Evolutionary conservation across 1,140 invertebrate genomes (phyloP).

Genomic region (Drosophila punjabiensis): DNA sequence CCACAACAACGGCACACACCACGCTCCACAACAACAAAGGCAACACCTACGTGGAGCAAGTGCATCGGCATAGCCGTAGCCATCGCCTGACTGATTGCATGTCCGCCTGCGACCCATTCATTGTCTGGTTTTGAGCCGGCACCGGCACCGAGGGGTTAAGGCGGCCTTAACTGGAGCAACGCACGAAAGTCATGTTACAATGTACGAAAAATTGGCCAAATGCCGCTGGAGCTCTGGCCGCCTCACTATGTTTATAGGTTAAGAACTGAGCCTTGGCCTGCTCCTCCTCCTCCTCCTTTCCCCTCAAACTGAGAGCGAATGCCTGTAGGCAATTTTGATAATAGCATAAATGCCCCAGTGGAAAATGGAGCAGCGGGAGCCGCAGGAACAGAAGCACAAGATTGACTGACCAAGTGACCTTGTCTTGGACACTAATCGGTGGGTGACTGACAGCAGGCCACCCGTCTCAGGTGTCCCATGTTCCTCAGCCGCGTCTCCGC

Average conservation of each 20-base stretch:
- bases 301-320: slow-evolving; percentile 21
- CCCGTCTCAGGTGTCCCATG: slow-evolving; percentile 16
- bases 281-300: background rate
- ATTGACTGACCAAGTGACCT: slow-evolving; percentile 61
- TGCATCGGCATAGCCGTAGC: slow-evolving; percentile 59
- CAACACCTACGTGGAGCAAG: slow-evolving; percentile 60
- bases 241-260: slow-evolving; percentile 79
- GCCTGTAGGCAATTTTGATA: slow-evolving; percentile 69
- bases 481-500: background rate
- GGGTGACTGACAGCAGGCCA: slow-evolving; percentile 26
- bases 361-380: background rate
- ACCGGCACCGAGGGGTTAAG: slow-evolving; percentile 28
- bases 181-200: slow-evolving; percentile 80
- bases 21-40: slow-evolving; percentile 2
- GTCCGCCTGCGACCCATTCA: slow-evolving; percentile 70
- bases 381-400: background rate
- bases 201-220: slow-evolving; percentile 73
- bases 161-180: slow-evolving; percentile 78
- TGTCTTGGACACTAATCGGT: slow-evolving; percentile 53
- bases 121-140: slow-evolving; percentile 66
- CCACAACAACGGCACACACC: slow-evolving; percentile 16
- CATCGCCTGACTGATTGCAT: slow-evolving; percentile 77
- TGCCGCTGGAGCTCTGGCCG: slow-evolving; percentile 31
- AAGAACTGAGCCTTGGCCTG: slow-evolving; percentile 79
- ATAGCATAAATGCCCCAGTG: slow-evolving; percentile 59